phyloP scores from a whole-genome alignment of 2,888 invertebrate genomes.

The Trachelus stipa region DNA sequence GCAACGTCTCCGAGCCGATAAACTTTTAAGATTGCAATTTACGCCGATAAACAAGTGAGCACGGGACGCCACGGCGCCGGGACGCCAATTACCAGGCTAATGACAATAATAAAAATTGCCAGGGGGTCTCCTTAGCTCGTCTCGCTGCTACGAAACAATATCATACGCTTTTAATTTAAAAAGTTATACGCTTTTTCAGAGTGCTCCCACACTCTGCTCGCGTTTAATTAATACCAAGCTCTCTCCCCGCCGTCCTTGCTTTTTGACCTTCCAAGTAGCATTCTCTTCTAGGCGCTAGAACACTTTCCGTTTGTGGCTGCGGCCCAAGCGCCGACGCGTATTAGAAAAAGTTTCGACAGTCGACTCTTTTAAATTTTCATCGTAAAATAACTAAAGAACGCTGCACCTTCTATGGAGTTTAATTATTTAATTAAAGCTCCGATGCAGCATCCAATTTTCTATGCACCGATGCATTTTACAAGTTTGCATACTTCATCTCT shows the following conservation, averaged over 20 bases:
- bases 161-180: constrained; percentile 6
- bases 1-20: background rate
- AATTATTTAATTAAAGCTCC: background rate
- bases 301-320: background rate
- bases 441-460: background rate
- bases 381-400: background rate
- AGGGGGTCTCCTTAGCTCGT: constrained; percentile 1
- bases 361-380: constrained; percentile 1
- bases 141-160: background rate
- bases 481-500: background rate
- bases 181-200: background rate
- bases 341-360: background rate
- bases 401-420: background rate
- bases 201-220: background rate
- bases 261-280: background rate
- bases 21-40: constrained; percentile 7
- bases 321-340: background rate
- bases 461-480: background rate
- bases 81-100: constrained; percentile 4
- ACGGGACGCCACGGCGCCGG: background rate
- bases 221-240: constrained; percentile 1
- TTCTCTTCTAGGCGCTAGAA: background rate
- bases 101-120: constrained; percentile 4
- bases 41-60: background rate
- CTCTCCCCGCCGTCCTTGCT: background rate